A percentile compares a stretch with the other conserved stretches of the same genome.
phyloP scores from a whole-genome alignment of 23 tunicate species.

The Halocynthia aurantium region DNA sequence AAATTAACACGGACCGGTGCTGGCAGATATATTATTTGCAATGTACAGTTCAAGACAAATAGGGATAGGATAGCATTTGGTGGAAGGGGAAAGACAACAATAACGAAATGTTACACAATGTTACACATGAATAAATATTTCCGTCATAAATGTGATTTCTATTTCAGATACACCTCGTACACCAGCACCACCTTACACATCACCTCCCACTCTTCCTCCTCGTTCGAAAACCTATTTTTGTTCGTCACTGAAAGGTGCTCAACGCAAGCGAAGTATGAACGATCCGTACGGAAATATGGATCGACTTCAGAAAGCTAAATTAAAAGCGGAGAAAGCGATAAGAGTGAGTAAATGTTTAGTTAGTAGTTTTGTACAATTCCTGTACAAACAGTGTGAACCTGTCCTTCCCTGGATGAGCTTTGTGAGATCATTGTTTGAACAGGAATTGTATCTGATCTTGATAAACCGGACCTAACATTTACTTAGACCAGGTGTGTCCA shows the following conservation, averaged over 20 bases:
- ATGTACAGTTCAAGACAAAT: no score
- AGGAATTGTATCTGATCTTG: no score
- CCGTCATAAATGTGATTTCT: neutral
- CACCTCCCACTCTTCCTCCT: constrained; percentile 52
- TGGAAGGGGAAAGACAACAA: no score
- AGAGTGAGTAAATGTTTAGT: constrained; percentile 24
- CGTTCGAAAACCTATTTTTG: constrained; percentile 66
- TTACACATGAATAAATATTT: neutral
- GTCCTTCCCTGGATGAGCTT: no score
- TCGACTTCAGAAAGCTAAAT: constrained; percentile 65
- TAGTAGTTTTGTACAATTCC: no score
- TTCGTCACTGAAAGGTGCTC: constrained; percentile 6
- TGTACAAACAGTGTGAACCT: no score
- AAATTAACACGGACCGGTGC: no score
- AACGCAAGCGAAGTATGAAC: constrained; percentile 36
- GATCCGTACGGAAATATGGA: constrained; percentile 89
- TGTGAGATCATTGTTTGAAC: no score
- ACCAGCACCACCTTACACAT: constrained; percentile 18
- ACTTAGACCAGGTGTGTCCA: no score
- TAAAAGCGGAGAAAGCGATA: constrained; percentile 82
- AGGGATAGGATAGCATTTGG: no score
- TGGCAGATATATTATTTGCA: no score
- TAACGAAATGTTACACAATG: neutral
- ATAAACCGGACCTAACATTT: no score
- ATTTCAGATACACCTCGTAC: constrained; percentile 19